Percentiles rank a stretch among this genome's conserved stretches.
phyloP scores from a whole-genome alignment of 2,888 invertebrate genomes.

The Heliconius cydno region DNA sequence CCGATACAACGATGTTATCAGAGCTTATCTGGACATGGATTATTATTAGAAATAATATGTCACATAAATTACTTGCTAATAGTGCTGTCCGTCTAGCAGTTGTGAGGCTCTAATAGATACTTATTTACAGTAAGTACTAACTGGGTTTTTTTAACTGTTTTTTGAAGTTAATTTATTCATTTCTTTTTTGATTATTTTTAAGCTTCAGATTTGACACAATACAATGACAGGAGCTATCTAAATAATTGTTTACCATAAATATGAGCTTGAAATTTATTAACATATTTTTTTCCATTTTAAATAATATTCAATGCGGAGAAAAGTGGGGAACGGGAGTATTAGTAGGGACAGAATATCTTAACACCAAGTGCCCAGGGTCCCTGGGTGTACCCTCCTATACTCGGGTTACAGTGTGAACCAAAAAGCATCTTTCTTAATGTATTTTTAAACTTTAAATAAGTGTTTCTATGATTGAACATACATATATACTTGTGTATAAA shows the following conservation, averaged over 20 bases:
- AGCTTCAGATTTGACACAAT: too few species aligned
- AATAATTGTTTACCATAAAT: too few species aligned
- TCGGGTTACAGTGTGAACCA: background rate
- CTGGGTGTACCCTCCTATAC: background rate
- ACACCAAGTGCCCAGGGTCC: background rate
- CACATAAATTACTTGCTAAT: constrained; percentile 37
- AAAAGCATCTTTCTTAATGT: background rate
- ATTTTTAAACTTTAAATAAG: too few species aligned
- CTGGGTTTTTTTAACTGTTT: background rate
- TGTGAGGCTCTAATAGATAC: background rate
- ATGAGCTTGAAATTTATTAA: too few species aligned
- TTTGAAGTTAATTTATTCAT: background rate
- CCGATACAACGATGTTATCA: constrained; percentile 68
- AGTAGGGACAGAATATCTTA: background rate
- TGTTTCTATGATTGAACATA: too few species aligned
- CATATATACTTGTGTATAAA: too few species aligned
- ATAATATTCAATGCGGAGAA: background rate
- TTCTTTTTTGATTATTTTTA: too few species aligned
- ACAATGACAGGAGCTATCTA: too few species aligned
- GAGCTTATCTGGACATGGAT: constrained; percentile 58
- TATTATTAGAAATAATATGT: constrained; percentile 53
- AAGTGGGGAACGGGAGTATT: background rate
- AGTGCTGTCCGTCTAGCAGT: constrained; percentile 3
- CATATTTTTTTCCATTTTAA: too few species aligned
- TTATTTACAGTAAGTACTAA: background rate